Conservation (phyloP, 2,888 invertebrate species). For the Ormyrus nitidulus region DNA sequence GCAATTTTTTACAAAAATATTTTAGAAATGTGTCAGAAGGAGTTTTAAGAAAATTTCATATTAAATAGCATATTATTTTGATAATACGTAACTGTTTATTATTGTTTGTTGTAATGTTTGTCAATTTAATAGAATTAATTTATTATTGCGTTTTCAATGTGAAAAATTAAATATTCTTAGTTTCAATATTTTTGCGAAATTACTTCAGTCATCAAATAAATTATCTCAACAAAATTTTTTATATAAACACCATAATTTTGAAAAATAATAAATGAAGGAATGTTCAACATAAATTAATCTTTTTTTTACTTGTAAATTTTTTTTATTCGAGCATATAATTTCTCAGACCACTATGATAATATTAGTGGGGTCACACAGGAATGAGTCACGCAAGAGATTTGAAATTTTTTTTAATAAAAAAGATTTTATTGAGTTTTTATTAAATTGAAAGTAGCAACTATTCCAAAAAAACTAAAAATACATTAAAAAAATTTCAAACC, state of each 20-base stretch:
- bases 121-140: conserved; percentile 9
- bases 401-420: conserved; percentile 45
- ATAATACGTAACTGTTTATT: background rate
- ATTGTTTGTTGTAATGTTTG: background rate
- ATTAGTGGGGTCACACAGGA: conserved; percentile 63
- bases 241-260: background rate
- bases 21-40: background rate
- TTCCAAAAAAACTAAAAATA: conserved; percentile 23
- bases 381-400: conserved; percentile 57
- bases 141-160: background rate
- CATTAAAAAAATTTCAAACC: conserved; percentile 55
- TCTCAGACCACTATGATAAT: conserved; percentile 67
- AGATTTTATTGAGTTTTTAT: conserved; percentile 21
- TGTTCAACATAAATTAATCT: conserved; percentile 21
- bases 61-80: background rate
- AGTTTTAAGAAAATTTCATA: background rate
- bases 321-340: conserved; percentile 59
- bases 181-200: background rate
- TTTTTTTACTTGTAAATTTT: conserved; percentile 42
- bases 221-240: background rate
- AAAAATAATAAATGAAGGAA: conserved; percentile 32
- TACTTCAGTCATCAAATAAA: background rate
- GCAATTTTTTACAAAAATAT: conserved; percentile 26
- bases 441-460: background rate
- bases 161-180: background rate